Evolutionary conservation across 2,113 vertebrate species (phyloP), one percentile per base, ranked within the genome.

Genomic region (Elephas maximus): DNA sequence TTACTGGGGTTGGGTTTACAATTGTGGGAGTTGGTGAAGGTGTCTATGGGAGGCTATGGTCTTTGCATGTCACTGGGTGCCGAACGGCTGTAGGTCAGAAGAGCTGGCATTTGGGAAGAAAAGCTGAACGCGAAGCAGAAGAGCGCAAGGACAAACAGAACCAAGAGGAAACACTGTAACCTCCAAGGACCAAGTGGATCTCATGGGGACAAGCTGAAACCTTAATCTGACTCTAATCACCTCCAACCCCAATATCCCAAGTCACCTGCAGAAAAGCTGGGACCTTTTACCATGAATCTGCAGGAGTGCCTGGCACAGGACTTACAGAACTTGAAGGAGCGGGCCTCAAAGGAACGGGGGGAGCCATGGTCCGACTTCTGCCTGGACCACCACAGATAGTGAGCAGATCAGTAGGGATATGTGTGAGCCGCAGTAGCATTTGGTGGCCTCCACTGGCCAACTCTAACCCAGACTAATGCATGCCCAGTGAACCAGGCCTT

Each of bases 391-490:
- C 33, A 45, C 57, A 26, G 45, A 33, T 4, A 71, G 8, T 17
- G 24, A 51, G 12, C 44, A 63, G 24, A 79, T 71, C 24, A 28
- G 2, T 30, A 4, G 44, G 12, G 33, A 26, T 20, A 45, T 6
- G 6, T 17, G 9, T 33, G 51, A 63, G 17, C 23, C 78, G 23
- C 5, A 37, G 37, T 26, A 60, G 37, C 2, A 18, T 5, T 30
- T 10, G 26, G 33, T 28, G 14, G n/a, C 23, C 2, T 48, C 4
- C 1, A 14, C 4, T 23, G 28, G 37, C 23, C 10, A 37, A 0
- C n/a, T 69, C 79, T 33, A 74, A 45, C 45, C 62, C 17, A 78
- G 45, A 48, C 74, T 12, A 45, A n/a, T 8, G 2, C 4, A 71
- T 8, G n/a, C 69, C 2, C 69, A 44, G 30, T 26, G 74, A 88